Conservation (phyloP, 2,888 invertebrate species). For the Platynereis dumerilii region DNA sequence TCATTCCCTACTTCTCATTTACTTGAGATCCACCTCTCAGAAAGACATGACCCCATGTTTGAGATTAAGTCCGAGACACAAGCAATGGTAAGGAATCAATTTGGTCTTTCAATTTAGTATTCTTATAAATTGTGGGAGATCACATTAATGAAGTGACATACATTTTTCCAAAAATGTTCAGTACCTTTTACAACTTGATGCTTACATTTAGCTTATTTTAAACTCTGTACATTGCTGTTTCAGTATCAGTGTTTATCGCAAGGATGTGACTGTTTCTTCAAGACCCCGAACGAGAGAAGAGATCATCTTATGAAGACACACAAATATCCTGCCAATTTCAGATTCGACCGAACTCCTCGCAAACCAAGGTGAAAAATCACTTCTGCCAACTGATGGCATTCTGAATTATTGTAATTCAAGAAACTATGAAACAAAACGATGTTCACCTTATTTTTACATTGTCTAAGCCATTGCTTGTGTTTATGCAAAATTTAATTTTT, state of each 20-base stretch:
- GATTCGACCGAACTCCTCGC: not conserved
- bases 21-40: conserved; percentile 16
- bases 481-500: no score
- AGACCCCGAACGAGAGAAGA: not conserved
- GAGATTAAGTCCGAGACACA: not conserved
- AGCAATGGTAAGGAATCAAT: conserved; percentile 2
- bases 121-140: no score
- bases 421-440: no score
- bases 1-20: conserved; percentile 15
- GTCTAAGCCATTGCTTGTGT: no score
- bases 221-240: no score
- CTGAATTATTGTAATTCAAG: no score
- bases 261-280: conserved; percentile 1
- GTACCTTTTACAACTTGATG: no score
- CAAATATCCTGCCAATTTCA: conserved; percentile 18
- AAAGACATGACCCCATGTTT: conserved; percentile 12
- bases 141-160: no score
- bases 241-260: conserved; percentile 11
- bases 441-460: no score
- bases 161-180: no score
- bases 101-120: not conserved
- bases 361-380: not conserved
- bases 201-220: no score
- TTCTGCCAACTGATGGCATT: no score
- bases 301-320: conserved; percentile 6